Percentiles rank a stretch among this genome's conserved stretches.
phyloP scores from a whole-genome alignment of 2,888 invertebrate genomes.

The Campoletis raptor region DNA sequence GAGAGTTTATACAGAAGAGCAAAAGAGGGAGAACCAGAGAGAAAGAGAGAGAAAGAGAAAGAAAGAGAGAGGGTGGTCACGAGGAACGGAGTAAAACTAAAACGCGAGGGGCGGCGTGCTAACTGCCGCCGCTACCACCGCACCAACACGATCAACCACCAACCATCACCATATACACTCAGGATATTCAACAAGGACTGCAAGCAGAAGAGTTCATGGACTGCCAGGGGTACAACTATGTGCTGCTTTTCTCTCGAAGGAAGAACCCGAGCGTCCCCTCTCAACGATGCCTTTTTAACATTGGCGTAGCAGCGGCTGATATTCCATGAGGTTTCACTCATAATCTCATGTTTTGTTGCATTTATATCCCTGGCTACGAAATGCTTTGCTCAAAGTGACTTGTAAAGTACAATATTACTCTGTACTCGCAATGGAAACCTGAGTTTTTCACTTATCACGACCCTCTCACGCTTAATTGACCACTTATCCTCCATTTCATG shows the following conservation, averaged over 20 bases:
- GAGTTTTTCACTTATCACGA: neutral
- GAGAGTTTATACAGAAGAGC: slow-evolving; percentile 36
- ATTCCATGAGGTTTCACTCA: slow-evolving; percentile 6
- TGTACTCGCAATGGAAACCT: neutral
- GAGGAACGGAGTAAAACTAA: slow-evolving; percentile 53
- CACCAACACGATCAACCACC: slow-evolving; percentile 51
- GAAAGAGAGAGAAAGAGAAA: slow-evolving; percentile 38
- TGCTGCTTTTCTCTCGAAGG: slow-evolving; percentile 69
- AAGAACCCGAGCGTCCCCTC: slow-evolving; percentile 64
- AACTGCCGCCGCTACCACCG: slow-evolving; percentile 65
- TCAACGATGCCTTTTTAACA: slow-evolving; percentile 65
- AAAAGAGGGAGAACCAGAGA: slow-evolving; percentile 34
- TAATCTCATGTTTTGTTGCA: neutral
- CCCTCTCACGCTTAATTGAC: neutral
- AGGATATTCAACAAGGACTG: slow-evolving; percentile 73
- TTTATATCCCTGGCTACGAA: neutral
- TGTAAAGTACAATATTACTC: neutral
- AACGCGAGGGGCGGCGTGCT: slow-evolving; percentile 67
- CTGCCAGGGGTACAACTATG: slow-evolving; percentile 72
- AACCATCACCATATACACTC: slow-evolving; percentile 71
- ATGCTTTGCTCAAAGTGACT: neutral
- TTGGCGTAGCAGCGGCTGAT: slow-evolving; percentile 65
- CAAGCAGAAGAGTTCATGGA: slow-evolving; percentile 67
- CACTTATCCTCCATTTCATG: neutral
- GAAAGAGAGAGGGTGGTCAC: slow-evolving; percentile 44